Percentiles rank a stretch among this genome's conserved stretches.
Conservation (phyloP, 1,140 invertebrate species). For the Diachasma alloeum region DNA sequence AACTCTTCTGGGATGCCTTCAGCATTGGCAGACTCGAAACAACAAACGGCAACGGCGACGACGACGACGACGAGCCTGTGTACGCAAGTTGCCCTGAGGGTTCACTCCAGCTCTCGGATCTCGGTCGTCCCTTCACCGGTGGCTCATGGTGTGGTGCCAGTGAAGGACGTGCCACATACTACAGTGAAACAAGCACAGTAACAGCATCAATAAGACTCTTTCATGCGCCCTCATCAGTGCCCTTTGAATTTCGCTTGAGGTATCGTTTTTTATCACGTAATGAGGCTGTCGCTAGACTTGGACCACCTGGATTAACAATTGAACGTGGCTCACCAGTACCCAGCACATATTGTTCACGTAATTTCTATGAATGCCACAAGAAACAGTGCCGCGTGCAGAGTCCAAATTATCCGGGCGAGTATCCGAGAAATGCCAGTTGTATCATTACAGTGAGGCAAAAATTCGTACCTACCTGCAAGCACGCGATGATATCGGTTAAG, state of each 20-base stretch:
- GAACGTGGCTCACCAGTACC: constrained; percentile 82
- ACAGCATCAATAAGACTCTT: constrained; percentile 79
- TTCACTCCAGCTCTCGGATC: constrained; percentile 83
- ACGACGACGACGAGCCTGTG: constrained; percentile 45
- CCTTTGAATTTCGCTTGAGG: constrained; percentile 78
- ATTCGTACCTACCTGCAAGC: constrained; percentile 84
- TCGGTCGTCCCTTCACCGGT: constrained; percentile 82
- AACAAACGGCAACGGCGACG: constrained; percentile 49
- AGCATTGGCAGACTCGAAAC: constrained; percentile 78
- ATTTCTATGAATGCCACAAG: constrained; percentile 87
- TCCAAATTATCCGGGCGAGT: constrained; percentile 92
- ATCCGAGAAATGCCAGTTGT: constrained; percentile 87
- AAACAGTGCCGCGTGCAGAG: constrained; percentile 83
- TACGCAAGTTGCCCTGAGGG: constrained; percentile 78
- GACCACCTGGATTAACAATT: constrained; percentile 74
- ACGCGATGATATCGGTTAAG: constrained; percentile 84
- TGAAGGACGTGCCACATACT: constrained; percentile 80
- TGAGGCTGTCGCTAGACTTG: constrained; percentile 81
- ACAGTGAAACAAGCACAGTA: constrained; percentile 84
- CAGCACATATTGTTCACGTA: constrained; percentile 86
- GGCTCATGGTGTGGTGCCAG: constrained; percentile 85
- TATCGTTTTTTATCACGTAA: constrained; percentile 79
- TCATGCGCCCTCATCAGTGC: constrained; percentile 70
- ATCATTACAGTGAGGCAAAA: constrained; percentile 83
- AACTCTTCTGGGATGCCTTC: constrained; percentile 85